Evolutionary conservation across 2,113 vertebrate species (phyloP), one percentile per base, ranked within the genome.

Genomic region (Chrysemys picta): DNA sequence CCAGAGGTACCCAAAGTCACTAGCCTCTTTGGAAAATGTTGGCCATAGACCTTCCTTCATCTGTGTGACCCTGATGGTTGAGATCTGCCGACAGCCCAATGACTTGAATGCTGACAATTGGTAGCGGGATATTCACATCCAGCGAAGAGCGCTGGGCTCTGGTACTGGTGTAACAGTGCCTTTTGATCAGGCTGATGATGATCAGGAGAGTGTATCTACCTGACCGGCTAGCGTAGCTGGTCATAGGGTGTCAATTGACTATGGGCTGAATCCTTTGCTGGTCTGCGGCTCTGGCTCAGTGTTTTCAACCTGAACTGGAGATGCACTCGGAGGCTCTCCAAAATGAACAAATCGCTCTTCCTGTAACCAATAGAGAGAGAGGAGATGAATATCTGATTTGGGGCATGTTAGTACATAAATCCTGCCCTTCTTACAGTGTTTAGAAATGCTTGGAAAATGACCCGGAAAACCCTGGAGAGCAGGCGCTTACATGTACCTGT

Each of bases 381-480:
- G 5, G 69, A 76, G 69, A 49, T 35, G 72, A 75, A 69, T 88
- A 85, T 87, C 94, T 80, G 84, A 69, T 53, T 89, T 94, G 94
- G 86, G 84, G 49, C 91, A 0, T 89, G 93, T 89, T 78, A 52
- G 76, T 56, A 95, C 90, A 89, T 82, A 90, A 96, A 94, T 90
- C 82, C 95, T 45, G 31, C 84, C 94, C 82, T 94, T 91, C 86
- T 96, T 29, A 14, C 91, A 95, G 93, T 79, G 79, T 88, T 92
- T 0, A 45, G 80, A 95, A 88, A 85, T 25, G 82, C 93, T 72
- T 93, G 88, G 95, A 93, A 93, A 90, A 91, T 76, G 95, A 96
- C 91, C 95, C 91, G 92, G 93, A 95, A 91, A 93, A 91, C 83
- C 59, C 94, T 6, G n/a, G 93, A 90, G 65, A 57, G 95, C 94